phyloP scores from a whole-genome alignment of 2,888 invertebrate genomes.

The Stenurella melanura region DNA sequence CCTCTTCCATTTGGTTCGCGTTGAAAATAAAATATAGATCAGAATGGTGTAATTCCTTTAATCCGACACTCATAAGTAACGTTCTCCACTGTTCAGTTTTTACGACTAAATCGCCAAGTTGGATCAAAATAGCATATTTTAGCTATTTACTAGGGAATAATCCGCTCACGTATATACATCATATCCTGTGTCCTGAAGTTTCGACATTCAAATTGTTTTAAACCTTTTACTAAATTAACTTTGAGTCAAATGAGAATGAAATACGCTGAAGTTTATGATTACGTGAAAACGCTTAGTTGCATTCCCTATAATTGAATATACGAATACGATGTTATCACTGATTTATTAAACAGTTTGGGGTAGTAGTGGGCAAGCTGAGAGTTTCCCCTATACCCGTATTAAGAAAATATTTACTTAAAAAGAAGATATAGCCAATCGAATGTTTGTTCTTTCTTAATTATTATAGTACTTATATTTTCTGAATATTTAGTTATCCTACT shows the following conservation, averaged over 20 bases:
- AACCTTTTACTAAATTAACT: slow-evolving; percentile 2
- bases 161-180: background rate
- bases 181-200: background rate
- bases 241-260: background rate
- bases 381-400: no score
- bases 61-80: slow-evolving; percentile 15
- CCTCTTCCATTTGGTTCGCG: slow-evolving; percentile 33
- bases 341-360: background rate
- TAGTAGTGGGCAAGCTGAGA: no score
- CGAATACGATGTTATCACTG: background rate
- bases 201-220: slow-evolving; percentile 2
- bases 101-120: slow-evolving; percentile 17
- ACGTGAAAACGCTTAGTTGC: background rate
- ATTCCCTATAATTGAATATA: background rate
- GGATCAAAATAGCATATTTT: slow-evolving; percentile 9
- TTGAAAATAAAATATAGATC: slow-evolving; percentile 40
- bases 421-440: no score
- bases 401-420: no score
- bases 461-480: no score
- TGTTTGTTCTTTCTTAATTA: no score
- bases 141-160: background rate
- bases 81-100: slow-evolving; percentile 17
- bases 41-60: slow-evolving; percentile 33
- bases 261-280: background rate
- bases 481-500: no score